Conservation (phyloP, 2,113 vertebrate species). For the Xenopus borealis region DNA sequence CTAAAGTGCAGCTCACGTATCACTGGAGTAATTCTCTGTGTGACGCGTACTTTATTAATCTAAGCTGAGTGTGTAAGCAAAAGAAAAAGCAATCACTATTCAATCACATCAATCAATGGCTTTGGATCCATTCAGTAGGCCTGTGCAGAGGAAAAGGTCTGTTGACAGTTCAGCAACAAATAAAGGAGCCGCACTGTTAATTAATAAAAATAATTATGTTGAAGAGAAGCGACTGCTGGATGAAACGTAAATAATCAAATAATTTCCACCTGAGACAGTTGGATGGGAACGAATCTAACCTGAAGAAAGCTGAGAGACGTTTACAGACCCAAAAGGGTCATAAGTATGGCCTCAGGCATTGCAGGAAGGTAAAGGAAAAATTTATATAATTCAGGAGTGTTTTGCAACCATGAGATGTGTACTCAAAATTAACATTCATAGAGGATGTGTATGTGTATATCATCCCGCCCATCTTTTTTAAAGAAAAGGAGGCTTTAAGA, state of each 20-base stretch:
- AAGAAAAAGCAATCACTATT: neutral
- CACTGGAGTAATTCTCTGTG: neutral
- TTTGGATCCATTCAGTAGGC: neutral
- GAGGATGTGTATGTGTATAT: too few species aligned
- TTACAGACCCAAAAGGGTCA: too few species aligned
- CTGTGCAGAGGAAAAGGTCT: conserved; percentile 1
- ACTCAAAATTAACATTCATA: too few species aligned
- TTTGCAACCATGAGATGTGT: too few species aligned
- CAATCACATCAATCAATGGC: conserved; percentile 23
- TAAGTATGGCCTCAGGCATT: too few species aligned
- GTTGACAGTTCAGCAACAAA: conserved; percentile 5
- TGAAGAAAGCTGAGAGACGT: neutral
- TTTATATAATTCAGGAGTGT: too few species aligned
- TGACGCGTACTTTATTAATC: neutral
- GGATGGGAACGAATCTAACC: neutral
- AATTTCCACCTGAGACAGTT: neutral
- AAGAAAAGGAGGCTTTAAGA: too few species aligned
- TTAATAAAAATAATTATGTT: conserved; percentile 9
- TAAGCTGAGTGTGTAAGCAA: neutral
- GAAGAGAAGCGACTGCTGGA: neutral
- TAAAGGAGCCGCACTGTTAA: conserved; percentile 1
- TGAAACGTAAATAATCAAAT: neutral
- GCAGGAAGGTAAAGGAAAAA: too few species aligned
- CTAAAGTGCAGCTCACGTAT: neutral
- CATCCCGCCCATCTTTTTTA: too few species aligned